Percentiles rank a stretch among this genome's conserved stretches.
Evolutionary conservation across 2,797 vertebrate species (phyloP).

Genomic region (Pipistrellus pygmaeus): DNA sequence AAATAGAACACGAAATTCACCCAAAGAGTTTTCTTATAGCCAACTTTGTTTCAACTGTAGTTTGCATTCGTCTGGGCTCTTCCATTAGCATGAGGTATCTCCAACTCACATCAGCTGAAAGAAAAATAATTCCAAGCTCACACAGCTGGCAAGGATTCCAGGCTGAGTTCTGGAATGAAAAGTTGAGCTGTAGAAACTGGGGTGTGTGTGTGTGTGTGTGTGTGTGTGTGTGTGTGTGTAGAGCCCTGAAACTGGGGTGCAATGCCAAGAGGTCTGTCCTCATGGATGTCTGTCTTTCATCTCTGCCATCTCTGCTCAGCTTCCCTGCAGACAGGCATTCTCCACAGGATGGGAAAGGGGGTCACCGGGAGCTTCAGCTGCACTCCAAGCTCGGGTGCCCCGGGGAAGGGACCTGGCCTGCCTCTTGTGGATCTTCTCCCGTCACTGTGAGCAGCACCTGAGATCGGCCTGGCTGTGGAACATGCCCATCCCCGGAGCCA

Average conservation of each 20-base stretch:
- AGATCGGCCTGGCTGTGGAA: background rate
- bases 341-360: background rate
- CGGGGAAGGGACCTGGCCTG: background rate
- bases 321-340: background rate
- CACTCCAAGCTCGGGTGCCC: background rate
- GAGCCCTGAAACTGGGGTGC: background rate
- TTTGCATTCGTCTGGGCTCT: background rate
- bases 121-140: background rate
- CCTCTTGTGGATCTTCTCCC: background rate
- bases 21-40: background rate
- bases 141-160: background rate
- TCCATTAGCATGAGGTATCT: background rate
- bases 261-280: background rate
- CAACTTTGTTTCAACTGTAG: background rate
- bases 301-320: background rate
- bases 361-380: background rate
- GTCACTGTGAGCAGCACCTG: too few species aligned
- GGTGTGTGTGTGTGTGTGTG: too few species aligned
- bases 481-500: background rate
- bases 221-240: too few species aligned
- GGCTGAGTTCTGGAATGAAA: background rate
- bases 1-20: background rate
- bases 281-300: background rate
- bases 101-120: background rate
- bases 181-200: background rate